Conservation (phyloP, 2,113 vertebrate species). For the Zosterops japonicus region DNA sequence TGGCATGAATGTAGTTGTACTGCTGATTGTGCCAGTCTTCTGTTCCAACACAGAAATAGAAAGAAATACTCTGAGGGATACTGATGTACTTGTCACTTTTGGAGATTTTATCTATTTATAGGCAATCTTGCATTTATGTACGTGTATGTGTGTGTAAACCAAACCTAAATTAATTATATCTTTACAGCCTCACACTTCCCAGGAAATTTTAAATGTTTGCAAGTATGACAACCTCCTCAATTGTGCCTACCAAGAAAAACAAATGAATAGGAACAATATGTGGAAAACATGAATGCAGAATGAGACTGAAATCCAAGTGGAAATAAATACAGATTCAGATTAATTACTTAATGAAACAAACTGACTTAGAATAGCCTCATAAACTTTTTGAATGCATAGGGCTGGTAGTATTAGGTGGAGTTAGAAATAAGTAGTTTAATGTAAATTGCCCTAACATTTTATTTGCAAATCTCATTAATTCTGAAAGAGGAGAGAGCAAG, state of each 20-base stretch:
- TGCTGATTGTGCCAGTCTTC: neutral
- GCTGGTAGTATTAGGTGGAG: neutral
- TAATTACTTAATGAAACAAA: neutral
- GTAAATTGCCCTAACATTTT: neutral
- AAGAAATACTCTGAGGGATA: neutral
- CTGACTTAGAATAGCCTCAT: neutral
- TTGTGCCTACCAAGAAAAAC: neutral
- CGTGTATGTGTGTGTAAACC: neutral
- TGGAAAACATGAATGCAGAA: neutral
- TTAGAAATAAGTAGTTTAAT: neutral
- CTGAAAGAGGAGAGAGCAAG: neutral
- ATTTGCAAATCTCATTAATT: neutral
- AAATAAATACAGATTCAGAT: neutral
- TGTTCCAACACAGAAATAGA: neutral
- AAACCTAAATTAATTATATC: neutral
- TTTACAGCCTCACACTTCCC: neutral
- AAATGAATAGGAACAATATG: neutral
- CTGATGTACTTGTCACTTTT: neutral
- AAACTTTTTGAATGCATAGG: neutral
- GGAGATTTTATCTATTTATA: neutral
- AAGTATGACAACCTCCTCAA: neutral
- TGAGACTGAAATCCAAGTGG: neutral
- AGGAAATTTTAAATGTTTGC: neutral
- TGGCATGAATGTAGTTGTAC: neutral
- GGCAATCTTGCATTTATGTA: neutral